phyloP scores from a whole-genome alignment of 1,140 invertebrate genomes.

The Bradysia coprophila region DNA sequence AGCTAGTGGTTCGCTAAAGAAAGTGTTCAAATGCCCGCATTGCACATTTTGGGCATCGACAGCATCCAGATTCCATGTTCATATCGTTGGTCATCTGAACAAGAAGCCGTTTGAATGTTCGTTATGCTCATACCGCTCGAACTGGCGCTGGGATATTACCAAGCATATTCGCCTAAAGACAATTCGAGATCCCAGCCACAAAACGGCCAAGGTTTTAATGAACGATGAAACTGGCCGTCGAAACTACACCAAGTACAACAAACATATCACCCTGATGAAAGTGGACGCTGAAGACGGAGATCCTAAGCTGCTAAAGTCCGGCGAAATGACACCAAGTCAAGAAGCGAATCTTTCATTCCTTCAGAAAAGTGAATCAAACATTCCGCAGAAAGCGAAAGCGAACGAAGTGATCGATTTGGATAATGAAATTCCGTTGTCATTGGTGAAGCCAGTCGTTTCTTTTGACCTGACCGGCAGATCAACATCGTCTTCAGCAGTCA shows the following conservation, averaged over 20 bases:
- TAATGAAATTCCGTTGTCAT: not conserved
- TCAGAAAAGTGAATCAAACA: not conserved
- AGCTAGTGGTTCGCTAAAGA: conserved; percentile 28
- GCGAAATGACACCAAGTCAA: conserved; percentile 23
- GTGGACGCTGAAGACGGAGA: conserved; percentile 23
- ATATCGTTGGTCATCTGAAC: conserved; percentile 80
- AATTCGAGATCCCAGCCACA: conserved; percentile 59
- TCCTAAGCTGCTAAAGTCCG: conserved; percentile 23
- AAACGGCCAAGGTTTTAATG: conserved; percentile 61
- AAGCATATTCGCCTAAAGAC: conserved; percentile 87
- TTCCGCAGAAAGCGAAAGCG: too few relatives aligned
- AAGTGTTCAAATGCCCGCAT: conserved; percentile 77
- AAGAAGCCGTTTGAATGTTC: conserved; percentile 92
- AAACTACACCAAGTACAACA: conserved; percentile 85
- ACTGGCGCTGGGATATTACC: conserved; percentile 91
- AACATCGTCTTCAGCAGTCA: not conserved
- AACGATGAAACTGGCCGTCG: conserved; percentile 78
- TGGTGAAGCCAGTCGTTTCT: not conserved
- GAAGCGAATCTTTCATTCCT: conserved; percentile 20
- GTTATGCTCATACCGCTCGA: conserved; percentile 77
- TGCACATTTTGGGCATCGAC: conserved; percentile 80
- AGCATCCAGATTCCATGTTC: conserved; percentile 81
- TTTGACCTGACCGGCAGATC: not conserved
- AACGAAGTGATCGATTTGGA: not conserved
- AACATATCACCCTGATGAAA: conserved; percentile 57